phyloP scores from a whole-genome alignment of 2,888 invertebrate genomes.

The Trissolcus japonicus region DNA sequence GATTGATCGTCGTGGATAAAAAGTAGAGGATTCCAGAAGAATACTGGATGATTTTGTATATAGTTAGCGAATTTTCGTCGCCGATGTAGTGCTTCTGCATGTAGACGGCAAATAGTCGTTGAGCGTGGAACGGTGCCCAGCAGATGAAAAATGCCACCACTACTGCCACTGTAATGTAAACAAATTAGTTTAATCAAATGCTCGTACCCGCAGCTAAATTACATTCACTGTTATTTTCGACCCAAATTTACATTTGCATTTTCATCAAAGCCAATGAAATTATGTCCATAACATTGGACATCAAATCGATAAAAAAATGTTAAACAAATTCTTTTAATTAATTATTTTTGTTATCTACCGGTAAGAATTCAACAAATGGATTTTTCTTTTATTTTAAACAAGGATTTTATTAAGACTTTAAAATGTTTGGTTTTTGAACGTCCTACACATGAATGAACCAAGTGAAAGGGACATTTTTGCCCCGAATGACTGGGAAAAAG shows the following conservation, averaged over 20 bases:
- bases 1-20: constrained; percentile 83
- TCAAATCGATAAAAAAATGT: not conserved
- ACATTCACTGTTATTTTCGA: not conserved
- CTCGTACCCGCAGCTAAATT: not conserved
- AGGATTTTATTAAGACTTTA: too few relatives aligned
- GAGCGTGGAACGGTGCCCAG: constrained; percentile 95
- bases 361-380: too few relatives aligned
- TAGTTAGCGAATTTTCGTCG: constrained; percentile 76
- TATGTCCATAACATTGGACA: not conserved
- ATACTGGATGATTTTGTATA: constrained; percentile 79
- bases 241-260: too few relatives aligned
- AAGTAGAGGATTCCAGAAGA: constrained; percentile 83
- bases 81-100: constrained; percentile 77
- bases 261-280: not conserved
- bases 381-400: too few relatives aligned
- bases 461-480: not conserved
- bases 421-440: too few relatives aligned
- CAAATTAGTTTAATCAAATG: not conserved
- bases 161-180: constrained; percentile 83
- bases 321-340: too few relatives aligned
- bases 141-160: constrained; percentile 89
- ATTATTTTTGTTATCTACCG: too few relatives aligned
- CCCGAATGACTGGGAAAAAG: not conserved
- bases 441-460: not conserved
- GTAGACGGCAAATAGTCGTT: constrained; percentile 89